Conservation (phyloP, 2,888 invertebrate genomes). For the Cylloceria caligata region DNA sequence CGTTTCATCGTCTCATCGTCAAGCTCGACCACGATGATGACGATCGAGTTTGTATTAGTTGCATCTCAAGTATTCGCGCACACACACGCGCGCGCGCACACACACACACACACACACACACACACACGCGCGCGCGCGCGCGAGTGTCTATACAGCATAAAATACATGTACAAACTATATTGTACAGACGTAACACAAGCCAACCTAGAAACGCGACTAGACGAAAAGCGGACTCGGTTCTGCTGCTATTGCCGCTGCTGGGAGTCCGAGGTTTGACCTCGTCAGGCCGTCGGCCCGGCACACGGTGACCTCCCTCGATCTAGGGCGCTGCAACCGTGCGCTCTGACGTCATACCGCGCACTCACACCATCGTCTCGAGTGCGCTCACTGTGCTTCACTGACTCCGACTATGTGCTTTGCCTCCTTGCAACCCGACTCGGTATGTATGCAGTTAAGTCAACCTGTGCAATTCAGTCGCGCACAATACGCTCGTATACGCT, state of each 20-base stretch:
- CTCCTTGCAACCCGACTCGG: constrained; percentile 32
- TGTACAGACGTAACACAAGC: constrained; percentile 74
- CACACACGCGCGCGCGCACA: neutral
- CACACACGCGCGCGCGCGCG: neutral
- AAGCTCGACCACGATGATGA: constrained; percentile 29
- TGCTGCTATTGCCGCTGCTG: constrained; percentile 67
- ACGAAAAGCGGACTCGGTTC: constrained; percentile 77
- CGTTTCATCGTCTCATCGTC: constrained; percentile 30
- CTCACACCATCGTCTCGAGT: constrained; percentile 69
- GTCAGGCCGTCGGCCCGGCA: constrained; percentile 84
- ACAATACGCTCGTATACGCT: constrained; percentile 37
- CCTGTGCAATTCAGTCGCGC: constrained; percentile 77
- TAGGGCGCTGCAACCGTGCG: constrained; percentile 84
- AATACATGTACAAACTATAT: constrained; percentile 40
- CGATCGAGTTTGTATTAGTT: constrained; percentile 16
- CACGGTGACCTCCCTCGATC: constrained; percentile 84
- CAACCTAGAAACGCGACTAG: constrained; percentile 81
- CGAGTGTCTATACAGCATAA: constrained; percentile 18
- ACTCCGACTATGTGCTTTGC: constrained; percentile 21
- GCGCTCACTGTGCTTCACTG: constrained; percentile 58
- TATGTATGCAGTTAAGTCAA: constrained; percentile 73
- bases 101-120: constrained; percentile 17
- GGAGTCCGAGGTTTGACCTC: constrained; percentile 83
- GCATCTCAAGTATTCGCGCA: constrained; percentile 1
- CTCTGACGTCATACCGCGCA: constrained; percentile 82